These are phyloP conservation scores for Takifugu ocellatus DNA, from an alignment of 2,797 vertebrate genomes.

Conservation along the genomic window DNA sequence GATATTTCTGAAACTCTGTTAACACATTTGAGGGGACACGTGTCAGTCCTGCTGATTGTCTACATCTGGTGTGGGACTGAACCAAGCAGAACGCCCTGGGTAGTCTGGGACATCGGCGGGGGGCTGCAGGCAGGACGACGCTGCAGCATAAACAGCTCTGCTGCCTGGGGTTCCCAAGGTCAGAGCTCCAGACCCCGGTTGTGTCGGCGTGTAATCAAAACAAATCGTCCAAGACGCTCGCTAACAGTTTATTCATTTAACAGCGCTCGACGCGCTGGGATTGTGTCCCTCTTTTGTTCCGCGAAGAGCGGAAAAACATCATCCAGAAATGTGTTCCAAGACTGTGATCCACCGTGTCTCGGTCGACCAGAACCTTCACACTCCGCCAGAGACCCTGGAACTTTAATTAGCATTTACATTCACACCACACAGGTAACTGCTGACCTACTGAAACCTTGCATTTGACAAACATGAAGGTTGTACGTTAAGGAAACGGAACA, in stretches of 20 bases:
- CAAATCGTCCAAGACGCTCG: slow-evolving; percentile 1
- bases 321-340: no score
- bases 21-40: slow-evolving; percentile 4
- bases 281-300: neutral
- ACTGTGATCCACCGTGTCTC: no score
- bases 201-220: slow-evolving; percentile 7
- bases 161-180: slow-evolving; percentile 16
- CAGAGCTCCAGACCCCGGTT: slow-evolving; percentile 15
- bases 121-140: slow-evolving; percentile 28
- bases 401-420: no score
- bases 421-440: no score
- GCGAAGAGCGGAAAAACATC: no score
- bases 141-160: slow-evolving; percentile 18
- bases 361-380: no score
- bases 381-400: no score
- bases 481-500: no score
- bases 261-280: neutral
- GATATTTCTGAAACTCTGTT: slow-evolving; percentile 3
- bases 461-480: no score
- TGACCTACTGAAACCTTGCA: no score
- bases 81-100: slow-evolving; percentile 20
- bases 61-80: slow-evolving; percentile 39
- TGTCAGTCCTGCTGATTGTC: slow-evolving; percentile 31
- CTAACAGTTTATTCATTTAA: slow-evolving; percentile 5
- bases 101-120: slow-evolving; percentile 47